These are phyloP conservation scores for Frieseomelitta varia DNA, from an alignment of 1,140 invertebrate species.

Conservation along the genomic window DNA sequence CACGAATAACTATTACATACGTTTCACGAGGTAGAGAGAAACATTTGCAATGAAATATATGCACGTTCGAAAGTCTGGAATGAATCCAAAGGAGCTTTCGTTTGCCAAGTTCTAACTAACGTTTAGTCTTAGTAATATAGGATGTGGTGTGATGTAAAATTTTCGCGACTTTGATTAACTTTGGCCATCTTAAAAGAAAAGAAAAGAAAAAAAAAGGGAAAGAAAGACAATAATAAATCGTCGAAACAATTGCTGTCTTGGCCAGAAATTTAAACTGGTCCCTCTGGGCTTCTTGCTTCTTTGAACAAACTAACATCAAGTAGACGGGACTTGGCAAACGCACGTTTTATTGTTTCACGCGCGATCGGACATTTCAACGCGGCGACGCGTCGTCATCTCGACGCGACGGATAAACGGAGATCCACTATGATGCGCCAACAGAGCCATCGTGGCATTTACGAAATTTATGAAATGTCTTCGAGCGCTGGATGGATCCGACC, in stretches of 20 bases:
- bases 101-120: slow-evolving; percentile 52
- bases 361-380: background rate
- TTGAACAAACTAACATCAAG: background rate
- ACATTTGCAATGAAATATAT: slow-evolving; percentile 30
- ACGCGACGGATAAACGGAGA: background rate
- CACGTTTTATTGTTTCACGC: background rate
- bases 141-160: background rate
- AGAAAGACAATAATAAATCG: background rate
- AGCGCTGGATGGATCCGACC: background rate
- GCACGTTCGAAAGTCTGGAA: slow-evolving; percentile 41
- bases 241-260: background rate
- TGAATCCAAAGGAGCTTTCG: slow-evolving; percentile 50
- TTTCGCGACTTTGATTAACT: slow-evolving; percentile 43
- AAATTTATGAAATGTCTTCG: slow-evolving; percentile 20
- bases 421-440: too few species aligned
- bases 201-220: background rate
- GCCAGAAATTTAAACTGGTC: background rate
- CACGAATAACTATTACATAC: background rate
- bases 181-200: background rate
- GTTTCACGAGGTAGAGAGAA: background rate
- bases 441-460: background rate
- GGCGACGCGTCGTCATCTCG: background rate
- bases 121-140: slow-evolving; percentile 5
- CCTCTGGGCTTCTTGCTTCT: background rate
- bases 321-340: too few species aligned